Conservation (phyloP, 1,140 invertebrate genomes). For the Anastrepha ludens region DNA sequence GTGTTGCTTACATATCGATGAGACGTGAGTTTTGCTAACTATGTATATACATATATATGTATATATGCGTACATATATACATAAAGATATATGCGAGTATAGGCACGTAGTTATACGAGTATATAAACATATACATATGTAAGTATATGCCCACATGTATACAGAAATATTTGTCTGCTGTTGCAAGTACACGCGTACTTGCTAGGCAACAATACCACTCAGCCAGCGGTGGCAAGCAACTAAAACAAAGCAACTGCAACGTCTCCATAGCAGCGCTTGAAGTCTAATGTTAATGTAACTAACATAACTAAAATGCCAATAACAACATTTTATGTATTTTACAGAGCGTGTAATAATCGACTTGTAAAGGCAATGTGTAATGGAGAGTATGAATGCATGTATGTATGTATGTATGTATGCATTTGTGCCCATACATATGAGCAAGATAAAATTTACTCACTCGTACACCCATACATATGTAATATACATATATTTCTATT, state of each 20-base stretch:
- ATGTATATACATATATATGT: neutral
- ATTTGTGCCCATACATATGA: too few relatives aligned
- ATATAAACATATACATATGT: neutral
- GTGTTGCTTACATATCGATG: neutral
- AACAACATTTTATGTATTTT: neutral
- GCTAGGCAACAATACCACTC: neutral
- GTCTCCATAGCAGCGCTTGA: neutral
- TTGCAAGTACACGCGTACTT: neutral
- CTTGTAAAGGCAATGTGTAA: too few relatives aligned
- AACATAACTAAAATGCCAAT: constrained; percentile 56
- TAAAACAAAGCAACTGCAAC: constrained; percentile 26
- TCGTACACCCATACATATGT: neutral
- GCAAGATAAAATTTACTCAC: neutral
- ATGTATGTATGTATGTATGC: neutral
- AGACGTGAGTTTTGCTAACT: neutral
- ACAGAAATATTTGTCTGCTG: neutral
- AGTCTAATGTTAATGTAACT: constrained; percentile 35
- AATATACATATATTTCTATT: neutral
- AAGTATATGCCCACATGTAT: neutral
- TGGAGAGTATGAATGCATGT: neutral
- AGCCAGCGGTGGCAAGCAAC: neutral
- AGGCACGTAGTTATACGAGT: too few relatives aligned
- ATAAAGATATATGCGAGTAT: neutral
- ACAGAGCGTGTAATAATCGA: too few relatives aligned
- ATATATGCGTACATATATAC: neutral